phyloP scores from a whole-genome alignment of 2,113 vertebrate species.

The Pogonocichla stellata region DNA sequence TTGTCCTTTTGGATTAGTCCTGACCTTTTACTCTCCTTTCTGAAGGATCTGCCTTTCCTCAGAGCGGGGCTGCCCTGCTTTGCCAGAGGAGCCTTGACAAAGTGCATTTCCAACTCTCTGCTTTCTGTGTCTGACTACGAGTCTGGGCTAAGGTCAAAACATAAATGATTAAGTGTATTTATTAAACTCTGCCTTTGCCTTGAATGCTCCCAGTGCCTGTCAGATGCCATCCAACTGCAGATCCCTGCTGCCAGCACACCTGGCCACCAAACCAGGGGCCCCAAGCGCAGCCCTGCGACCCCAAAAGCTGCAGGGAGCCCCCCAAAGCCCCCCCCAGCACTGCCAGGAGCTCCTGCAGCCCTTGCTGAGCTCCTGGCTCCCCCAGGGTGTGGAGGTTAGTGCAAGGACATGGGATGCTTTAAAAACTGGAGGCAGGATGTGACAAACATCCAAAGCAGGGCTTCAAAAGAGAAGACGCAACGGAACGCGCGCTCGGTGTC shows the following conservation, averaged over 20 bases:
- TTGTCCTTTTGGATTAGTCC: constrained; percentile 73
- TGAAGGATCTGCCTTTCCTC: constrained; percentile 67
- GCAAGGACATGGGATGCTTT: not conserved
- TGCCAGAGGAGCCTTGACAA: constrained; percentile 49
- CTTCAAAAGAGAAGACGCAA: not conserved
- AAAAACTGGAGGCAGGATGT: not conserved
- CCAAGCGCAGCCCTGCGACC: rapidly evolving
- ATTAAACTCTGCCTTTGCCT: constrained; percentile 47
- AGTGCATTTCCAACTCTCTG: not conserved
- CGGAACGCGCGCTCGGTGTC: rapidly evolving
- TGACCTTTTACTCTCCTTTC: constrained; percentile 67
- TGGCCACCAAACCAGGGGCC: not conserved
- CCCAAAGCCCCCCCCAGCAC: not conserved
- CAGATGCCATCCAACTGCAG: not conserved
- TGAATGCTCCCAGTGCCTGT: not conserved
- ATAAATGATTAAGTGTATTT: constrained; percentile 52
- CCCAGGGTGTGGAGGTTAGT: not conserved
- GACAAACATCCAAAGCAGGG: not conserved
- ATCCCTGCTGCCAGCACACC: not conserved
- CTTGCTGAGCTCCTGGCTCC: not conserved
- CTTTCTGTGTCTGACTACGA: constrained; percentile 6
- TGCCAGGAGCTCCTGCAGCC: not conserved
- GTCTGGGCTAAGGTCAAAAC: constrained; percentile 49
- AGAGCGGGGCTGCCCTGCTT: constrained; percentile 36
- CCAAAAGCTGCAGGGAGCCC: not conserved